Percentiles rank a stretch among this genome's conserved stretches.
Evolutionary conservation across 2,113 vertebrate genomes (phyloP).

Genomic region (Halcyon senegalensis): DNA sequence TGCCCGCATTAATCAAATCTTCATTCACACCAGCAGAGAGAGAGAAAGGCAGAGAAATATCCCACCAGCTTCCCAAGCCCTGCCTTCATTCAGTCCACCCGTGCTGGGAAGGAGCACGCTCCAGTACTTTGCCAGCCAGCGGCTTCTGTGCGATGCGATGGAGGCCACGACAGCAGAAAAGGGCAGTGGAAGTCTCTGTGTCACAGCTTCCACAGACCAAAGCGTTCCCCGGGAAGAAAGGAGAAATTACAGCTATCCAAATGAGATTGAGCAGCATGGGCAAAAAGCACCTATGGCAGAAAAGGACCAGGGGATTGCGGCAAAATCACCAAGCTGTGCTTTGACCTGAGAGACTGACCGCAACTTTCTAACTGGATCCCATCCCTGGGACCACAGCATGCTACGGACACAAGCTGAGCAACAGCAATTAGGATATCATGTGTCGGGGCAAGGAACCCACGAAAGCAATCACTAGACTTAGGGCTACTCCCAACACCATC

Average conservation of each 20-base stretch:
- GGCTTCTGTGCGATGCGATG: rapidly evolving
- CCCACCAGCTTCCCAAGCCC: neutral
- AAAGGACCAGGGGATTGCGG: neutral
- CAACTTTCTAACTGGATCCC: neutral
- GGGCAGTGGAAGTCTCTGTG: neutral
- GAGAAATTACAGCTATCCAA: neutral
- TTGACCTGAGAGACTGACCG: rapidly evolving
- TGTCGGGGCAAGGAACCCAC: neutral
- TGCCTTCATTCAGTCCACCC: neutral
- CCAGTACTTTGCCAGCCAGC: neutral
- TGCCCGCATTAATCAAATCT: constrained; percentile 55
- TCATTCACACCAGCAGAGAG: constrained; percentile 15
- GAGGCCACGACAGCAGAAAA: neutral
- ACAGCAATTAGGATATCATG: rapidly evolving
- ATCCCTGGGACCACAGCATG: neutral
- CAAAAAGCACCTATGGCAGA: neutral
- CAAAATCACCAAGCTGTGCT: neutral
- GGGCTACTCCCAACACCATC: neutral
- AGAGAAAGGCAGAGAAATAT: neutral
- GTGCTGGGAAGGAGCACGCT: rapidly evolving
- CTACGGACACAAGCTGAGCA: neutral
- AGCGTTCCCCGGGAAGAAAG: neutral
- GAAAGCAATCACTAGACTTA: neutral
- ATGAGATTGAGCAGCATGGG: neutral
- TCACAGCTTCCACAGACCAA: neutral